Evolutionary conservation across 1,140 invertebrate species (phyloP).

Genomic region (Venturia canescens): DNA sequence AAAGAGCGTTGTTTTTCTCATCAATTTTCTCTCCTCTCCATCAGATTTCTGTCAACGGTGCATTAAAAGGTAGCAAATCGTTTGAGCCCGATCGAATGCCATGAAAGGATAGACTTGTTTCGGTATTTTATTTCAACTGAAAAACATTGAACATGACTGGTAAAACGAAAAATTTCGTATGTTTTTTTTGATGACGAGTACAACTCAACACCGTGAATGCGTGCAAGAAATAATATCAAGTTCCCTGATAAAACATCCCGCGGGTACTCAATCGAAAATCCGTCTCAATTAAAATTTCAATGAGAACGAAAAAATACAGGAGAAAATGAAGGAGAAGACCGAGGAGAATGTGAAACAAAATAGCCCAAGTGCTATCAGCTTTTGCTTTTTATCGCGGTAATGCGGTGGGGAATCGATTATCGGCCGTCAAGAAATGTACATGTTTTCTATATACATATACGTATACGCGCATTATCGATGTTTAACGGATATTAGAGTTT

Average conservation of each 20-base stretch:
- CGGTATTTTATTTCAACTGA: too few relatives aligned
- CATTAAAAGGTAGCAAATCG: too few relatives aligned
- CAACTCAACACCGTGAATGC: too few relatives aligned
- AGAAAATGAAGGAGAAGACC: constrained; percentile 23
- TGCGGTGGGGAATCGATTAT: constrained; percentile 30
- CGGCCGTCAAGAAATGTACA: constrained; percentile 3
- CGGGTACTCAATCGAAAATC: not conserved
- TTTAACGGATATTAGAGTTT: constrained; percentile 40
- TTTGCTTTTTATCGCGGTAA: not conserved
- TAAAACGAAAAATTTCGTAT: too few relatives aligned
- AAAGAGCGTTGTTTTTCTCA: too few relatives aligned
- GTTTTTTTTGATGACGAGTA: too few relatives aligned
- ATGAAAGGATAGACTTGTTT: too few relatives aligned
- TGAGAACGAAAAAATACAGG: not conserved
- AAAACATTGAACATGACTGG: too few relatives aligned
- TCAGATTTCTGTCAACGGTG: too few relatives aligned
- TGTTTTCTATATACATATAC: not conserved
- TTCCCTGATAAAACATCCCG: not conserved
- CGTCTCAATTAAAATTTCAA: not conserved
- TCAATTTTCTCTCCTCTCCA: too few relatives aligned
- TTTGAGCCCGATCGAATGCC: too few relatives aligned
- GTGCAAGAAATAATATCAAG: not conserved
- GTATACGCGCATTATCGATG: not conserved
- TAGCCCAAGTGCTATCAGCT: not conserved
- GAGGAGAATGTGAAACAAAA: constrained; percentile 26